These are phyloP conservation scores for Acropternis orthonyx DNA, from an alignment of 2,797 vertebrate genomes.

Conservation along the genomic window DNA sequence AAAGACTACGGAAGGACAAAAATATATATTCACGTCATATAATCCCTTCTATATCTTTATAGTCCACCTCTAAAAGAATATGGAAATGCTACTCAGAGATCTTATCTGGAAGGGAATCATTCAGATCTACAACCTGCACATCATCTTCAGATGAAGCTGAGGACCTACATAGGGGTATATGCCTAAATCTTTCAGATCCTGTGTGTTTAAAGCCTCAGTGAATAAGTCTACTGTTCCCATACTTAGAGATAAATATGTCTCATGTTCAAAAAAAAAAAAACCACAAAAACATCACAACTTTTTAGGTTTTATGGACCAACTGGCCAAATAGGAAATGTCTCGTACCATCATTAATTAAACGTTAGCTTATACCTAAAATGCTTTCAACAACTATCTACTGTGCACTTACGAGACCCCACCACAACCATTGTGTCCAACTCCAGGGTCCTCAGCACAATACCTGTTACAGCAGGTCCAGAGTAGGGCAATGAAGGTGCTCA, in stretches of 20 bases:
- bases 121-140: background rate
- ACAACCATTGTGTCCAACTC: background rate
- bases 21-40: background rate
- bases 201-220: background rate
- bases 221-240: background rate
- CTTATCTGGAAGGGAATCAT: background rate
- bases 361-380: background rate
- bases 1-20: background rate
- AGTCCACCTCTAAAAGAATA: background rate
- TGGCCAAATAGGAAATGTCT: background rate
- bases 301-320: background rate
- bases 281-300: background rate
- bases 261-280: background rate
- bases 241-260: background rate
- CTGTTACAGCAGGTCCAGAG: background rate
- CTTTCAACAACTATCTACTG: background rate
- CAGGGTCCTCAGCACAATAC: background rate
- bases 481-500: background rate
- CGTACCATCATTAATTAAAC: background rate
- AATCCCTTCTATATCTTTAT: background rate
- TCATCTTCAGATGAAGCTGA: accelerated
- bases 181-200: background rate
- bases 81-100: background rate
- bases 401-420: background rate
- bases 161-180: background rate